A percentile compares a stretch with the other conserved stretches of the same genome.
Evolutionary conservation across 2,113 vertebrate species (phyloP).

Genomic region (Mustelus asterias): DNA sequence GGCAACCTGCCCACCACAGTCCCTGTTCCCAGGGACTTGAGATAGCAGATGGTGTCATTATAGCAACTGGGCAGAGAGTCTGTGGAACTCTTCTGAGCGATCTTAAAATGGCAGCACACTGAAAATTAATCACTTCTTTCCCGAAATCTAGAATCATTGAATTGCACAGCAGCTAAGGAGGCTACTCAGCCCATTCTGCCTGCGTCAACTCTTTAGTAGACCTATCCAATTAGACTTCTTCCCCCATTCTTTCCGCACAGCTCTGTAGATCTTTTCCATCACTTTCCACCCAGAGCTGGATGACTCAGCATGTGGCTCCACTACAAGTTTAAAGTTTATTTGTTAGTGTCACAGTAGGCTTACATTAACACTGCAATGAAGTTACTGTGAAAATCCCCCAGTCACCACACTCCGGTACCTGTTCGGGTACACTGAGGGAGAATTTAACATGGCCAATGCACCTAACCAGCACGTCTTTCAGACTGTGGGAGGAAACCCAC

Average conservation of each 20-base stretch:
- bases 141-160: not conserved
- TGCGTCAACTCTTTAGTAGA: not conserved
- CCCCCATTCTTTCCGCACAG: not conserved
- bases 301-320: not conserved
- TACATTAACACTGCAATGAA: too few species aligned
- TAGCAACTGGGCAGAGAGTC: conserved; percentile 1
- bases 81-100: not conserved
- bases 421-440: too few species aligned
- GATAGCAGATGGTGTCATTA: conserved; percentile 4
- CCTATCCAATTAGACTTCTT: not conserved
- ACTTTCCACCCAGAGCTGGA: not conserved
- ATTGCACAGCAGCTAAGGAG: not conserved
- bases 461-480: too few species aligned
- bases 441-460: too few species aligned
- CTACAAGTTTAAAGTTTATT: too few species aligned
- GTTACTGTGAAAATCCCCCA: too few species aligned
- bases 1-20: not conserved
- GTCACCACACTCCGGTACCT: too few species aligned
- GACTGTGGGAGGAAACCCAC: too few species aligned
- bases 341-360: too few species aligned
- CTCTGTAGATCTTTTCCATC: not conserved
- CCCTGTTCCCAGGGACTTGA: not conserved
- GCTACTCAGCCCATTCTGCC: not conserved
- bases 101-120: not conserved
- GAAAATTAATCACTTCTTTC: not conserved